phyloP scores from a whole-genome alignment of 2,888 invertebrate genomes.

The Axea sp. region DNA sequence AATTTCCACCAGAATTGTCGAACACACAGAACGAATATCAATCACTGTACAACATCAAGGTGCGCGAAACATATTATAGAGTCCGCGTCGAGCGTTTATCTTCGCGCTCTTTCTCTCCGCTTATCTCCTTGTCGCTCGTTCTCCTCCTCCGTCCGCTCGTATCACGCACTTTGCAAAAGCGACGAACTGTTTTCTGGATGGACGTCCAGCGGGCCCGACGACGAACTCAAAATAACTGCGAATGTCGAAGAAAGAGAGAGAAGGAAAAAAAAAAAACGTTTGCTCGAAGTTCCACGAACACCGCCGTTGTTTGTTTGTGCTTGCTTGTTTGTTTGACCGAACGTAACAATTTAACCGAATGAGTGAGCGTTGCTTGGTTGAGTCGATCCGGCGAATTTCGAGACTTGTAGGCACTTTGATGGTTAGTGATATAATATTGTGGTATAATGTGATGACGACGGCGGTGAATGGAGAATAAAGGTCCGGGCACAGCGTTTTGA shows the following conservation, averaged over 20 bases:
- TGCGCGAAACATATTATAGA: conserved; percentile 68
- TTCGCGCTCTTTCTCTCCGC: conserved; percentile 51
- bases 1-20: conserved; percentile 48
- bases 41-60: conserved; percentile 58
- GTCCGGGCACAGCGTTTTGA: conserved; percentile 74
- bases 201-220: conserved; percentile 9
- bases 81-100: conserved; percentile 63
- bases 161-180: conserved; percentile 48
- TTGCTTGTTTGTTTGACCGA: conserved; percentile 12
- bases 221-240: conserved; percentile 34
- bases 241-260: not conserved
- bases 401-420: conserved; percentile 75
- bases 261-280: conserved; percentile 6
- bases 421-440: conserved; percentile 70
- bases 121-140: conserved; percentile 37
- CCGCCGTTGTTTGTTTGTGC: conserved; percentile 27
- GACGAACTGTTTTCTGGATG: conserved; percentile 14
- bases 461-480: conserved; percentile 69
- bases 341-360: conserved; percentile 1
- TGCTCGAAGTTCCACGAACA: conserved; percentile 36
- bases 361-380: no score
- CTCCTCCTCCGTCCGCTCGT: conserved; percentile 47
- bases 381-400: conserved; percentile 66
- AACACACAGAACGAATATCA: conserved; percentile 56
- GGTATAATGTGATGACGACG: conserved; percentile 63